Evolutionary conservation across 2,797 vertebrate species (phyloP), one percentile per base, ranked within the genome.

Genomic region (Pseudochirops cupreus): DNA sequence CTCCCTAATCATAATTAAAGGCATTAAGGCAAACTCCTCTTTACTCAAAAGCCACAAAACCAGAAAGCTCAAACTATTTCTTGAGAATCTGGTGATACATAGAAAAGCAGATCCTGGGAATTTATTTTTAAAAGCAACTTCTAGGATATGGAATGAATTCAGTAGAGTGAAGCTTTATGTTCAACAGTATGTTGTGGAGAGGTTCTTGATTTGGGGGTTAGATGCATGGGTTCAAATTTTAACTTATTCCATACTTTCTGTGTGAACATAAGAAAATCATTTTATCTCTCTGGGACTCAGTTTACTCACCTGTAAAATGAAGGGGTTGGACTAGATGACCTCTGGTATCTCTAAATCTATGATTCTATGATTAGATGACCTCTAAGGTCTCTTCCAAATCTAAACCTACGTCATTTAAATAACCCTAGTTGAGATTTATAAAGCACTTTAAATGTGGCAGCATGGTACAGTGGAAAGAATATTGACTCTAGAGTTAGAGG

Each of bases 41-140:
- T 95, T 82, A 93, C 94, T 33, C 89, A n/a, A 39, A 97, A 91
- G 67, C n/a, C 93, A 96, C 96, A 90, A 46, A 56, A 95, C 93
- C 90, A 96, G 39, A 82, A 82, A 94, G 89, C 59, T 95, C 92
- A 91, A 16, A 67, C 91, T 94, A 3, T 92, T 92, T 93, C 54
- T 82, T 93, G 59, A 95, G 31, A 90, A 29, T 90, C 12, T 55
- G 95, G 92, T 90, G 18, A 95, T 95, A 91, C 24, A 92, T 58
- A 93, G 92, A 91, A 3, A 96, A 96, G 56, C 52, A 96, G 90
- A 39, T 29, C 91, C 53, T 90, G 31, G 94, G 33, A 94, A 29
- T 94, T 95, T 62, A 91, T 96, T 93, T 94, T 96, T 54, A 1
- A 56, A 97, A 97, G 54, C 39, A 91, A 26, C 29, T 24, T 5